Base-by-base conservation (phyloP, 2,797 vertebrate species). In the Crotalus adamanteus region DNA sequence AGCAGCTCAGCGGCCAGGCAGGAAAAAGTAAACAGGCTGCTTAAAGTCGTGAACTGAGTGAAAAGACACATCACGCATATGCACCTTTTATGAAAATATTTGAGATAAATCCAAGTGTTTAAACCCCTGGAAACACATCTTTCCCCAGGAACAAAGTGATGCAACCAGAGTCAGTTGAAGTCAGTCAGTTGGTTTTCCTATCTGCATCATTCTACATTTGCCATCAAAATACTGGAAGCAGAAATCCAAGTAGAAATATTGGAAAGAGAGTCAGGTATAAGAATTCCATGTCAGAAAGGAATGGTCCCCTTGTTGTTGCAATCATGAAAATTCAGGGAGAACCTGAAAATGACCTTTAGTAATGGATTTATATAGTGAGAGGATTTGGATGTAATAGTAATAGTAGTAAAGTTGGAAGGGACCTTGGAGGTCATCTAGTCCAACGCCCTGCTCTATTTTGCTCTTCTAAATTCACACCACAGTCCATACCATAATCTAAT, bases 21-120 rank as follows among this genome's bases (percentile, higher is more conserved):
- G 87, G 86, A 83, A 63, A 93, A 93, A 61, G 92, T 83, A 91
- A 93, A 92, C 86, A 87, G 89, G 63, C 89, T 6, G 56, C 86
- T 60, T 87, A 86, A 91, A 91, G 55, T 65, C 59, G 47, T 22
- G 61, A 73, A 73, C 31, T n/a, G 31, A 92, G 61, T 88, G 51
- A 59, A 83, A 93, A 88, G 51, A 61, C 56, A n/a, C 86, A 86
- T 78, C 14, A 60, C 57, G 78, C 91, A 91, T 87, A 88, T 87
- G 61, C 78, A 93, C 42, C 16, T 13, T 87, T 91, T 91, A 61
- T 89, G 73, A 78, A 89, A 92, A 63, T 60, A 63, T 28, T 60
- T 55, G 60, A 47, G 18, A 63, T 60, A 78, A 90, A 93, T 86
- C 18, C 63, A 87, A 63, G 63, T 42, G 65, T 90, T 61, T 83